These are phyloP conservation scores for Drosophila eugracilis DNA, from an alignment of 1,140 invertebrate species.

Conservation along the genomic window DNA sequence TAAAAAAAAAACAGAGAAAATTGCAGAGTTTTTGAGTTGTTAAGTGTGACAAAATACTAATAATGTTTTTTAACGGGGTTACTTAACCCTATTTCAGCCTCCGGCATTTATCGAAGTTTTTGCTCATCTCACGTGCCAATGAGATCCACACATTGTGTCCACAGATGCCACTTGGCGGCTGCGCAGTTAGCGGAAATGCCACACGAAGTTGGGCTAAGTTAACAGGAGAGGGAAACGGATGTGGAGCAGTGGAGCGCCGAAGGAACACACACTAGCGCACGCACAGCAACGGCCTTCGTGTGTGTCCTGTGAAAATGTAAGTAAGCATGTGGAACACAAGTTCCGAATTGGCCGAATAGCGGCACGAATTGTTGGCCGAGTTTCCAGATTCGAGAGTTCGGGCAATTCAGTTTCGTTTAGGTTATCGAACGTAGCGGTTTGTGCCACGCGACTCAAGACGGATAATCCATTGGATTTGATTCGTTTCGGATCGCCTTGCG, in stretches of 20 bases:
- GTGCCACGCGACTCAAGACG: constrained; percentile 16
- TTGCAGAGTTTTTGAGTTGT: too few relatives aligned
- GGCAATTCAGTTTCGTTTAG: constrained; percentile 70
- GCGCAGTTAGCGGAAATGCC: constrained; percentile 11
- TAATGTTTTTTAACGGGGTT: background rate
- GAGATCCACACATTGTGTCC: constrained; percentile 33
- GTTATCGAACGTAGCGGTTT: constrained; percentile 63
- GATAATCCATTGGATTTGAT: constrained; percentile 6
- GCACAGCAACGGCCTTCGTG: constrained; percentile 3
- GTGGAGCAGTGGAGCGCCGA: constrained; percentile 7
- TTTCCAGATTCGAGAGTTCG: constrained; percentile 53
- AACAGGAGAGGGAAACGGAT: constrained; percentile 1
- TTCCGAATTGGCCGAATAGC: background rate
- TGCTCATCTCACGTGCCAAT: constrained; percentile 27
- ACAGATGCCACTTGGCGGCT: constrained; percentile 19
- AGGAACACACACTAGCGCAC: background rate
- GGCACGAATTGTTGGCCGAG: constrained; percentile 59
- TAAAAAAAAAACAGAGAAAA: too few relatives aligned
- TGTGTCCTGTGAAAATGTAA: constrained; percentile 19
- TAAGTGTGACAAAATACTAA: background rate
- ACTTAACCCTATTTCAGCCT: background rate
- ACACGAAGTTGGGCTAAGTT: background rate
- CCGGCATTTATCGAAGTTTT: background rate
- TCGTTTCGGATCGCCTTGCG: constrained; percentile 8
- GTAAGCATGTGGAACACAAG: constrained; percentile 11